Base-by-base conservation (phyloP, 2,888 invertebrate species). In the Diplazon laetatorius region DNA sequence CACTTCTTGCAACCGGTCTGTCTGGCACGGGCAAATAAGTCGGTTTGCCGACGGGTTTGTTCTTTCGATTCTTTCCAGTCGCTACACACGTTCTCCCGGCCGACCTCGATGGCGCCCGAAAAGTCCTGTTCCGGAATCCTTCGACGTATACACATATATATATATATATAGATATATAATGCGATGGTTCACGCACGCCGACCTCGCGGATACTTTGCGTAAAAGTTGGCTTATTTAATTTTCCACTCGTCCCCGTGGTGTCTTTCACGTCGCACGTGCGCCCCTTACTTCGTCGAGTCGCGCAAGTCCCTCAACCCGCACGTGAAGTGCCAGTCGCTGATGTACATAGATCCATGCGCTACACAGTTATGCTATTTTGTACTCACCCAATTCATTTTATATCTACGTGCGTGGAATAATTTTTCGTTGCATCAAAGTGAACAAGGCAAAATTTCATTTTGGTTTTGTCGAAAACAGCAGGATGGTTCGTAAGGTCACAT, bases 161-260 rank as follows among this genome's bases (percentile, higher is more conserved):
- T n/a, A n/a, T n/a, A n/a, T n/a, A n/a, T n/a, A n/a, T n/a, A n/a
- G n/a, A n/a, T n/a, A n/a, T n/a, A n/a, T n/a, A n/a, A n/a, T n/a
- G n/a, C 50, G 25, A 25, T n/a, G 52, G 1, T 16, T 16, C 55
- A 30, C 30, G 35, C 22, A 69, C 39, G 72, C 46, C 50, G 55
- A 83, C 83, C 82, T 82, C 78, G 68, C 75, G 76, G 82, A 80
- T 71, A 68, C 74, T 74, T 74, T 63, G 50, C 68, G 57, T 39
- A 37, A 87, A 89, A 87, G 85, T 89, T 89, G 85, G 87, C 85
- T 89, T 89, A 89, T 89, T 89, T 89, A 89, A 89, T 89, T 89
- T 89, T 81, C 82, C 81, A 30, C 6, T 75, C 84, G 69, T 76
- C 63, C 60, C 50, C n/a, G n/a, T n/a, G n/a, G 57, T 71, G 44